These are phyloP conservation scores for Metopia argyrocephala DNA, from an alignment of 2,888 invertebrate genomes.

Conservation along the genomic window DNA sequence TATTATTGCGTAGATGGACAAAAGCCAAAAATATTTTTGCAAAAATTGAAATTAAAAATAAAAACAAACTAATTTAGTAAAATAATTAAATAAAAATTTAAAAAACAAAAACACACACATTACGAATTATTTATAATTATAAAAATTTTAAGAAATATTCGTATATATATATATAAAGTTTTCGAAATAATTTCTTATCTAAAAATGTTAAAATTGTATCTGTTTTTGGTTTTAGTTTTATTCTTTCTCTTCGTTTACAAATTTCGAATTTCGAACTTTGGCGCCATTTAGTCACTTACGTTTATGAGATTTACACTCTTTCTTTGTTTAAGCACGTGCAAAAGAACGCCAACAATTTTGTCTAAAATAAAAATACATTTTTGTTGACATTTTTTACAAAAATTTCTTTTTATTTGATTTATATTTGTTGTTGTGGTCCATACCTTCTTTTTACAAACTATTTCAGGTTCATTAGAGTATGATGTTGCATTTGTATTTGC, in stretches of 20 bases:
- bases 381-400: neutral
- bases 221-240: neutral
- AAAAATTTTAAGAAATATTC: neutral
- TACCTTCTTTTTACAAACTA: conserved; percentile 19
- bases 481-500: neutral
- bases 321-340: conserved; percentile 65
- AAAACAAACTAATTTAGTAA: conserved; percentile 4
- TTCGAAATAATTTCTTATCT: neutral
- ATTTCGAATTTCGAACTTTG: conserved; percentile 32
- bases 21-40: conserved; percentile 56
- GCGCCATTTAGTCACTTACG: conserved; percentile 66
- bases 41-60: conserved; percentile 18
- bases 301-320: conserved; percentile 11
- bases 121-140: neutral
- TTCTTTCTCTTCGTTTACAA: neutral
- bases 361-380: conserved; percentile 4
- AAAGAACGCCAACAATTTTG: conserved; percentile 43
- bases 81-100: conserved; percentile 20
- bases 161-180: neutral
- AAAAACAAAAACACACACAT: neutral
- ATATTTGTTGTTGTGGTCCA: conserved; percentile 20
- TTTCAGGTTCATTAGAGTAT: conserved; percentile 23
- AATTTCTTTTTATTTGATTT: neutral
- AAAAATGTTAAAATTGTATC: conserved; percentile 15
- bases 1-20: conserved; percentile 66